Evolutionary conservation across 2,888 invertebrate genomes (phyloP).

Genomic region (Sipha maydis): DNA sequence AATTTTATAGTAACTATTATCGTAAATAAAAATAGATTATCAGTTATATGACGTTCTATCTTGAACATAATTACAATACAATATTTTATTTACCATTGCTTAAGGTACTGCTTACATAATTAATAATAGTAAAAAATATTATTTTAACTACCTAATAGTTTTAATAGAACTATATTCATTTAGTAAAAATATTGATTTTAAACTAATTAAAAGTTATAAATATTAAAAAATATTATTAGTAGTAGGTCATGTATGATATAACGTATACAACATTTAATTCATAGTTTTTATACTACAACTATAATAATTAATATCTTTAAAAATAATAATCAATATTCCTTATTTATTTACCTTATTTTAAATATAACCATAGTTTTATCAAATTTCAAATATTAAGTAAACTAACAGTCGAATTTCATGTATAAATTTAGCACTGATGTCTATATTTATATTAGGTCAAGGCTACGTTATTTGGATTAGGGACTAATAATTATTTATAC

Average conservation of each 20-base stretch:
- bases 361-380: background rate
- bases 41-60: too few species aligned
- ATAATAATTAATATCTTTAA: background rate
- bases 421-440: conserved; percentile 35
- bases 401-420: background rate
- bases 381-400: background rate
- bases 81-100: too few species aligned
- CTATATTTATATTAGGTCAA: conserved; percentile 50
- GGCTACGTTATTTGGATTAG: conserved; percentile 5
- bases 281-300: too few species aligned
- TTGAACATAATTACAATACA: too few species aligned
- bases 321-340: background rate
- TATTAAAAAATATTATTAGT: background rate
- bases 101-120: too few species aligned
- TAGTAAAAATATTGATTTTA: background rate
- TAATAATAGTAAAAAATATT: too few species aligned
- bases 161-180: background rate
- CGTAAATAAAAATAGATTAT: too few species aligned
- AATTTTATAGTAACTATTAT: too few species aligned
- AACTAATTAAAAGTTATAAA: background rate
- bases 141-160: background rate
- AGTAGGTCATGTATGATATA: background rate
- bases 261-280: too few species aligned
- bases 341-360: background rate
- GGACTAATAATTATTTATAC: conserved; percentile 27